Conservation (phyloP, 2,888 invertebrate genomes). For the Lasius platythorax region DNA sequence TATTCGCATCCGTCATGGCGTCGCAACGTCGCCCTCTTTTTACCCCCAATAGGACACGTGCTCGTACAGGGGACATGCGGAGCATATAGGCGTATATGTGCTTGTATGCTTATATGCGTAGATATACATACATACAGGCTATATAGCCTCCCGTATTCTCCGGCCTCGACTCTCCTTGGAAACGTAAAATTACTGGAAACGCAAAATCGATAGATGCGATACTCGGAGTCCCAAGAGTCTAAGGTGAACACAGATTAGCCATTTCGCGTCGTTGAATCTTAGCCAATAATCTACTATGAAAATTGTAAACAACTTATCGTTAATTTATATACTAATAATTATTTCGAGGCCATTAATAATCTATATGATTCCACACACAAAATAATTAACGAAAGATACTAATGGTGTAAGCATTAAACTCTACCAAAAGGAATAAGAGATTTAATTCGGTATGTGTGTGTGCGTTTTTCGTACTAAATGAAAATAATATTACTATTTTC, state of each 20-base stretch:
- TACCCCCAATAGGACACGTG: conserved; percentile 69
- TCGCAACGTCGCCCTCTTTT: conserved; percentile 72
- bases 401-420: not conserved
- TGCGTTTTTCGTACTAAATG: not conserved
- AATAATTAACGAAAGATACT: not conserved
- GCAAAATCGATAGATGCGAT: conserved; percentile 79
- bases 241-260: conserved; percentile 35
- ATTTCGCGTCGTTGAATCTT: conserved; percentile 23
- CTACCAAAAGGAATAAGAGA: not conserved
- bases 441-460: not conserved
- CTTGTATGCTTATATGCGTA: conserved; percentile 51
- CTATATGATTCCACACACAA: not conserved
- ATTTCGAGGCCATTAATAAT: not conserved
- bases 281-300: not conserved
- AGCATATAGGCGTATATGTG: conserved; percentile 60
- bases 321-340: not conserved
- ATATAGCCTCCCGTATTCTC: conserved; percentile 67
- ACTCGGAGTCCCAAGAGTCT: conserved; percentile 58
- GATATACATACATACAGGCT: conserved; percentile 34
- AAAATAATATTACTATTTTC: not conserved
- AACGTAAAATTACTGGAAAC: conserved; percentile 80
- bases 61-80: conserved; percentile 58
- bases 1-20: conserved; percentile 79
- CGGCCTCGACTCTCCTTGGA: conserved; percentile 74
- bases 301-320: not conserved